Conservation (phyloP, 2,888 invertebrate species). For the Allacma fusca region DNA sequence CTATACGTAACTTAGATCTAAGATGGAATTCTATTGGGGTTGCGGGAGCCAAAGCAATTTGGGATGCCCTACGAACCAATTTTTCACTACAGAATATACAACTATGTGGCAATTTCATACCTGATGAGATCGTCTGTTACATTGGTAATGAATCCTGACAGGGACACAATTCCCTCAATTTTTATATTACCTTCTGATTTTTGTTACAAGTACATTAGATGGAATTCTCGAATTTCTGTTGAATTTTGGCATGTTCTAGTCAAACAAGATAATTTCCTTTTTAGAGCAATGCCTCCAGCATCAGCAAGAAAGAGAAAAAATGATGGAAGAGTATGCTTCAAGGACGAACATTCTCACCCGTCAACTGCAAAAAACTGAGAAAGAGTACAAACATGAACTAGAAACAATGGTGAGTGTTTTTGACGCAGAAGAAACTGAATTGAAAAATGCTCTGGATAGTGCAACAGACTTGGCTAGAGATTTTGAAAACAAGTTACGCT, state of each 20-base stretch:
- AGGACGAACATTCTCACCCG: conserved; percentile 61
- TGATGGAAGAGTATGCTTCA: conserved; percentile 57
- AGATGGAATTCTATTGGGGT: conserved; percentile 65
- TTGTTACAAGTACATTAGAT: too few relatives aligned
- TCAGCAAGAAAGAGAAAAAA: conserved; percentile 52
- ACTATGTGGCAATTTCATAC: conserved; percentile 65
- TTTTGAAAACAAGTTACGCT: conserved; percentile 31
- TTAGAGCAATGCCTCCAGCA: conserved; percentile 54
- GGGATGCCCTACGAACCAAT: conserved; percentile 63
- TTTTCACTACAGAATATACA: conserved; percentile 62
- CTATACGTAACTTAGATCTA: conserved; percentile 63
- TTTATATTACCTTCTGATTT: too few relatives aligned
- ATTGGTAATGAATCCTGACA: conserved; percentile 61
- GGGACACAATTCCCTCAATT: neutral
- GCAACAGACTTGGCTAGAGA: conserved; percentile 23
- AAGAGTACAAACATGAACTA: conserved; percentile 57
- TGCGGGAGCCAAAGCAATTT: conserved; percentile 63
- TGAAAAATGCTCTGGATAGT: conserved; percentile 45
- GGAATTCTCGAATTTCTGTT: too few relatives aligned
- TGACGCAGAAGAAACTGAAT: conserved; percentile 57
- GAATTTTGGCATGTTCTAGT: too few relatives aligned
- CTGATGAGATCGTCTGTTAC: conserved; percentile 63
- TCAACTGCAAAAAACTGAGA: conserved; percentile 59
- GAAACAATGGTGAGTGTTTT: conserved; percentile 55
- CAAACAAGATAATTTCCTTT: neutral